phyloP scores from a whole-genome alignment of 2,797 vertebrate genomes.

The Tragopan temminckii region DNA sequence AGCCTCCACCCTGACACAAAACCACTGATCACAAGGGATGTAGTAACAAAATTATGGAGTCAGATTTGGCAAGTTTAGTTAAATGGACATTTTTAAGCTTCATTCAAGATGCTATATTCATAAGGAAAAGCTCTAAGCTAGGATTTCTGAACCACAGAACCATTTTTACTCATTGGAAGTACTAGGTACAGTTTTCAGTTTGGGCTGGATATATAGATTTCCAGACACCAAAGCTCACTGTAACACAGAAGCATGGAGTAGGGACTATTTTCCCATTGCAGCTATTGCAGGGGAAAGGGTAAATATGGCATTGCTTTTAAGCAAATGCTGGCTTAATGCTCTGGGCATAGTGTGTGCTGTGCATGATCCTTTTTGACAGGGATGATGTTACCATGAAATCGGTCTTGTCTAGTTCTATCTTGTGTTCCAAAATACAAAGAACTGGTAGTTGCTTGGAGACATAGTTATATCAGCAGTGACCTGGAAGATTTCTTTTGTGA shows the following conservation, averaged over 20 bases:
- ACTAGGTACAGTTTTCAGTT: neutral
- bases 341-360: neutral
- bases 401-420: neutral
- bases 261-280: neutral
- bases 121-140: neutral
- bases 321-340: neutral
- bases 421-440: neutral
- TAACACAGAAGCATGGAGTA: neutral
- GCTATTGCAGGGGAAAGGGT: neutral
- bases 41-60: neutral
- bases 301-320: neutral
- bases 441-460: neutral
- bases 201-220: neutral
- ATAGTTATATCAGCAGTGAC: neutral
- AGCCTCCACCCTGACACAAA: too few relatives aligned
- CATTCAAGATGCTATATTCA: neutral
- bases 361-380: neutral
- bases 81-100: neutral
- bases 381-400: conserved; percentile 1
- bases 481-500: neutral
- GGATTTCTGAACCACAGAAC: neutral
- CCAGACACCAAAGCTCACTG: neutral
- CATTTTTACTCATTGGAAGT: neutral
- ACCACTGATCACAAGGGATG: neutral
- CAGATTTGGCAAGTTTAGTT: neutral